These are phyloP conservation scores for Adelosebastes latens DNA, from an alignment of 2,797 vertebrate genomes.

Conservation along the genomic window DNA sequence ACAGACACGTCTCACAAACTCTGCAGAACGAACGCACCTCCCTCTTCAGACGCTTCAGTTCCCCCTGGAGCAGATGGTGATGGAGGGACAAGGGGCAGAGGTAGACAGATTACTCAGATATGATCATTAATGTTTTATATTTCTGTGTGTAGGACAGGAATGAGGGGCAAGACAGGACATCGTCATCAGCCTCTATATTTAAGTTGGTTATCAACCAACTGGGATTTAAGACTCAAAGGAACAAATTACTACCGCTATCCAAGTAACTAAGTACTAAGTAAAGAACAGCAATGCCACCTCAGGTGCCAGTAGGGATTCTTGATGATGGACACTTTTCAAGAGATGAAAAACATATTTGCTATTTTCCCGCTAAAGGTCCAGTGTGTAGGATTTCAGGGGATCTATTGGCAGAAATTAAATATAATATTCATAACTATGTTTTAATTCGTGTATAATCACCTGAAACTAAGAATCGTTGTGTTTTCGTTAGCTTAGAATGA, in stretches of 20 bases:
- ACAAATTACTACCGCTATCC: not conserved
- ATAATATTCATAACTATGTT: fast-evolving
- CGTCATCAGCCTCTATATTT: not conserved
- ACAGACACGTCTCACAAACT: conserved; percentile 86
- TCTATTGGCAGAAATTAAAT: not conserved
- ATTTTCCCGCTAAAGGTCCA: not conserved
- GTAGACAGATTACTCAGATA: not conserved
- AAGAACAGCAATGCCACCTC: not conserved
- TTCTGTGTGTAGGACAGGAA: not conserved
- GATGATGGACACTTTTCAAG: not conserved
- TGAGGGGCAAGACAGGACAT: not conserved
- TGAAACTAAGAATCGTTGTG: not conserved
- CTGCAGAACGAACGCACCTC: conserved; percentile 78
- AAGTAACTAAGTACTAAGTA: not conserved
- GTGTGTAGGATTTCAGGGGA: not conserved
- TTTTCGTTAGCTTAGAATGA: not conserved
- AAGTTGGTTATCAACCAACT: not conserved
- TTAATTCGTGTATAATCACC: not conserved
- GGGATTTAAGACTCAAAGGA: not conserved
- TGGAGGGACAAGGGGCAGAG: not conserved
- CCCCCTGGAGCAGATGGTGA: conserved; percentile 66
- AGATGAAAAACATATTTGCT: not conserved
- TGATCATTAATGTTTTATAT: not conserved
- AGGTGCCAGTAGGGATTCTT: not conserved
- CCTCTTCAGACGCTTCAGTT: conserved; percentile 76